phyloP scores from a whole-genome alignment of 2,797 vertebrate species.

The Macropus fuliginosus region DNA sequence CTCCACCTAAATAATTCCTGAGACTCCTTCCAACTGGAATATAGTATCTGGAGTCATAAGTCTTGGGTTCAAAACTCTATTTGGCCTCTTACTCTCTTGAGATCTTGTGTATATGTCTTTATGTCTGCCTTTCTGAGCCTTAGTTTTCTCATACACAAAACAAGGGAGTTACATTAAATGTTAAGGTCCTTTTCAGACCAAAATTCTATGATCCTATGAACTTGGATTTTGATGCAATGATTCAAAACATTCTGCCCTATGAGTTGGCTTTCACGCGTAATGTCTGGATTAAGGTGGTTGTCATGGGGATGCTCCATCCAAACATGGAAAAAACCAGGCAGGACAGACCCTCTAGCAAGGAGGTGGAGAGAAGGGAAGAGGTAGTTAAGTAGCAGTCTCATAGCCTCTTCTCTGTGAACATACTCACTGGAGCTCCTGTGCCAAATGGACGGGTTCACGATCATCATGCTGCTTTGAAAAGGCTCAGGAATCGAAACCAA shows the following conservation, averaged over 20 bases:
- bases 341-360: background rate
- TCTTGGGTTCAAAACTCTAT: background rate
- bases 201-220: background rate
- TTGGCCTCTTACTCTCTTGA: background rate
- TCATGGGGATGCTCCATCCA: background rate
- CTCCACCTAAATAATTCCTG: background rate
- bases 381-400: accelerated
- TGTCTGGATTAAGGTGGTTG: background rate
- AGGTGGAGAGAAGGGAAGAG: conserved; percentile 50
- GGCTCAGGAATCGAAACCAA: accelerated
- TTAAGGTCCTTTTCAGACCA: background rate
- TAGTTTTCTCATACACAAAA: background rate
- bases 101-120: background rate
- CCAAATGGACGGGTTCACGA: background rate
- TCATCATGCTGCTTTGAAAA: background rate
- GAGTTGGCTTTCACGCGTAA: background rate
- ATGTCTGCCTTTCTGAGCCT: background rate
- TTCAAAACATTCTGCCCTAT: background rate
- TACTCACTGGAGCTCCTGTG: accelerated
- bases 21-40: background rate
- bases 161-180: background rate
- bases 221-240: background rate
- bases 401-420: too few relatives aligned
- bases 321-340: background rate
- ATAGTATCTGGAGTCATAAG: background rate